These are phyloP conservation scores for Stenoptilia bipunctidactyla DNA, from an alignment of 2,888 invertebrate species.

Conservation along the genomic window DNA sequence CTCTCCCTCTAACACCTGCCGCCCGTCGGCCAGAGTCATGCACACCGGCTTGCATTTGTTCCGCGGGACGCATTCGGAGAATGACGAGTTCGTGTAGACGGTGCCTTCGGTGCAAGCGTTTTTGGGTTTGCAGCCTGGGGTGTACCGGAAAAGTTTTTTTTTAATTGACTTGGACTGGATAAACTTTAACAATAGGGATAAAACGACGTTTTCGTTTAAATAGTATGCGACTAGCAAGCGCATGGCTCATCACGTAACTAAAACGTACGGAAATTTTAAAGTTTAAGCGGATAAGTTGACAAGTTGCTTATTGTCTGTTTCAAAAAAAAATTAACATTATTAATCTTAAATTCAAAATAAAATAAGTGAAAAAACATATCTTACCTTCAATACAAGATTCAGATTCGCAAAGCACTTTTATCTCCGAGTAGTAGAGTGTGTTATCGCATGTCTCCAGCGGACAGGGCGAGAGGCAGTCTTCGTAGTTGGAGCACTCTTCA, in stretches of 20 bases:
- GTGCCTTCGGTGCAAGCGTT: slow-evolving; percentile 79
- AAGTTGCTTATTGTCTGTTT: no score
- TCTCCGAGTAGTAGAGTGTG: slow-evolving; percentile 72
- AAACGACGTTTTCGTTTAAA: no score
- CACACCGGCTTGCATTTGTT: slow-evolving; percentile 80
- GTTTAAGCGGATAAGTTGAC: no score
- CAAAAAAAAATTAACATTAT: no score
- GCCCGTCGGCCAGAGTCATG: slow-evolving; percentile 73
- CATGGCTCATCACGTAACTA: no score
- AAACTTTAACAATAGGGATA: no score
- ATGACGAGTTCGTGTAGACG: slow-evolving; percentile 78
- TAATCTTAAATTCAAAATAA: no score
- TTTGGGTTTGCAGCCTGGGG: slow-evolving; percentile 76
- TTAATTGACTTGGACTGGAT: no score
- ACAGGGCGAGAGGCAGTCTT: slow-evolving; percentile 85
- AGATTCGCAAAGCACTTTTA: slow-evolving; percentile 75
- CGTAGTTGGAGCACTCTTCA: slow-evolving; percentile 82
- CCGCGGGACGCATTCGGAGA: slow-evolving; percentile 80
- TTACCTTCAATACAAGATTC: slow-evolving; percentile 85
- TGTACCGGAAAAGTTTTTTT: no score
- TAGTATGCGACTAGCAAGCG: no score
- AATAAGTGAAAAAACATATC: no score
- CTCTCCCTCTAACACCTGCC: slow-evolving; percentile 82
- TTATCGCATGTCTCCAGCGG: slow-evolving; percentile 90
- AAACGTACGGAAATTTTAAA: no score